Evolutionary conservation across 2,797 vertebrate species (phyloP), one percentile per base, ranked within the genome.

Genomic region (Gymnothorax reevesii): DNA sequence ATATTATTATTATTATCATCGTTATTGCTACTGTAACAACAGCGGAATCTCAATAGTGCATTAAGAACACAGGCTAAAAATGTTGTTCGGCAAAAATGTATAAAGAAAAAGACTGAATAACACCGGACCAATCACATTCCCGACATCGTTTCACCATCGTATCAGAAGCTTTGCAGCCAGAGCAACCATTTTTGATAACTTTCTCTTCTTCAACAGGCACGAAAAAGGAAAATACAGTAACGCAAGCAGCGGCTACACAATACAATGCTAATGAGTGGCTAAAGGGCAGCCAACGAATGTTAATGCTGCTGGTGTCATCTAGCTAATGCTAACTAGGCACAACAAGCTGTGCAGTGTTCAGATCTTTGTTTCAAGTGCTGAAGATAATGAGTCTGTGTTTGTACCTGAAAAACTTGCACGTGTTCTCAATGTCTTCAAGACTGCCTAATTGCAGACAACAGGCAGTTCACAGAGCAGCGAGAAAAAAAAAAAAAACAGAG

Each of bases 101-200:
- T 82, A 86, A 83, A 88, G 88, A 93, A 90, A 89, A 92, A 84
- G 90, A 90, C 84, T 82, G 66, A 83, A 82, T 54, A 84, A 88
- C 84, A 86, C 62, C 15, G 64, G 87, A 54, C 88, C 83, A 82
- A 64, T 83, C 84, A 84, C 89, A 92, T 94, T 90, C 89, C 88
- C 66, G 89, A 85, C 62, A 77, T 60, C 22, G 49, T 85, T 64
- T 83, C 2, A 59, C 69, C 64, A 73, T 27, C 52, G 86, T 33
- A 52, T 42, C 42, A 79, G 20, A 66, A 20, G 25, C 60, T 20
- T 57, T 80, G 33, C 75, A 22, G 57, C 10, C 15, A 49, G 54
- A 33, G 52, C 10, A 69, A n/a, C 79, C 49, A 49, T 27, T 57
- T 22, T 5, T 25, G 57, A 33, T n/a, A 59, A 82, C 10, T 12